Conservation (phyloP, 2,113 vertebrate genomes). For the Speoplatyrhinus poulsoni region DNA sequence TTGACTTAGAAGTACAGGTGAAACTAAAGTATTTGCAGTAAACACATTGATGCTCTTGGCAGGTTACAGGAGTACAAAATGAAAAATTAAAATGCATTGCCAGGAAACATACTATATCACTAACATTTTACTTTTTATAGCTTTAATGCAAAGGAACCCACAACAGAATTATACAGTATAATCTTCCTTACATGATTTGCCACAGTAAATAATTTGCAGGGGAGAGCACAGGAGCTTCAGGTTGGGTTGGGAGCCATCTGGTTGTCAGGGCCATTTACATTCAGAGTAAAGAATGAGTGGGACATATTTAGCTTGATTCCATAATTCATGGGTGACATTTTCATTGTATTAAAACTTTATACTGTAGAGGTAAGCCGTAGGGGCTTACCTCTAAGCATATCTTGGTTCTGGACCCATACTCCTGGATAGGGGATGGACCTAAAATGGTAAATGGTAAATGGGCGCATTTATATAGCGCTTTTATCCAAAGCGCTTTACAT, state of each 20-base stretch:
- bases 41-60: not conserved
- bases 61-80: conserved; percentile 4
- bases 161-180: conserved; percentile 20
- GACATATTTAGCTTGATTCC: conserved; percentile 90
- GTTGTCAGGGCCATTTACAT: conserved; percentile 89
- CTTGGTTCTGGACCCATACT: too few species aligned
- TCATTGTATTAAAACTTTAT: conserved; percentile 95
- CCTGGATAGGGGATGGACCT: too few species aligned
- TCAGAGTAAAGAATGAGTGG: conserved; percentile 85
- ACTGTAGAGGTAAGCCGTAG: conserved; percentile 9
- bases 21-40: not conserved
- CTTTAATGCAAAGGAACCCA: conserved; percentile 13
- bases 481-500: too few species aligned
- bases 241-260: conserved; percentile 31
- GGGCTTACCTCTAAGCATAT: too few species aligned
- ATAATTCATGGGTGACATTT: conserved; percentile 96
- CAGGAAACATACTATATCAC: conserved; percentile 5
- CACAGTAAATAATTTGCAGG: conserved; percentile 28
- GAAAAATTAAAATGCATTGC: conserved; percentile 14
- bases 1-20: conserved; percentile 19
- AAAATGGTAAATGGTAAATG: too few species aligned
- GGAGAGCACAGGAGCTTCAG: conserved; percentile 14
- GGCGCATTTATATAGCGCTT: too few species aligned
- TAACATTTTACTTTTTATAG: conserved; percentile 16
- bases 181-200: conserved; percentile 39